These are phyloP conservation scores for Chirona hameri DNA, from an alignment of 2,888 invertebrate genomes.

Conservation along the genomic window DNA sequence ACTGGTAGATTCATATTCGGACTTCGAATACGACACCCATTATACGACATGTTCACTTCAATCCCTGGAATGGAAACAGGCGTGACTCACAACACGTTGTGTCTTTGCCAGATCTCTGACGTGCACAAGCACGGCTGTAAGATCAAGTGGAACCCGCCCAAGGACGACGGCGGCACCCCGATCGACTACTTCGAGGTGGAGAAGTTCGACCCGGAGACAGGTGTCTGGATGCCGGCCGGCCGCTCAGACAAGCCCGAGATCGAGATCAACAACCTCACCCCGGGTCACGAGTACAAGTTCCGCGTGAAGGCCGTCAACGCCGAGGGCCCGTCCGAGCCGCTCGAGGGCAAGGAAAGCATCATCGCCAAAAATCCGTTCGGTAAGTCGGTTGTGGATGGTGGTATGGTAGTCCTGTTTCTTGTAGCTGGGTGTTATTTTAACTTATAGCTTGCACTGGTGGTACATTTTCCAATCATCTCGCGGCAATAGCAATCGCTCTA, in stretches of 20 bases:
- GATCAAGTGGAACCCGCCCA: slow-evolving; percentile 91
- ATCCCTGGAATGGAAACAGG: too few relatives aligned
- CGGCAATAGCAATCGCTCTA: too few relatives aligned
- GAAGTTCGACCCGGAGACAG: slow-evolving; percentile 85
- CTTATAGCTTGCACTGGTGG: too few relatives aligned
- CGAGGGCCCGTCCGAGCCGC: slow-evolving; percentile 91
- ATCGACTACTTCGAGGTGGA: slow-evolving; percentile 96
- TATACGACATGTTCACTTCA: too few relatives aligned
- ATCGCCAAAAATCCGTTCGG: slow-evolving; percentile 96
- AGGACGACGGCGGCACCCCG: slow-evolving; percentile 90
- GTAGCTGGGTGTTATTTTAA: too few relatives aligned
- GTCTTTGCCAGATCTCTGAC: slow-evolving; percentile 59
- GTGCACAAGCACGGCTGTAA: slow-evolving; percentile 90
- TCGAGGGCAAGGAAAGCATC: slow-evolving; percentile 77
- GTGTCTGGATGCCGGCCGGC: slow-evolving; percentile 83
- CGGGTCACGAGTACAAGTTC: slow-evolving; percentile 92
- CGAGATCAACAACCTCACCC: slow-evolving; percentile 78
- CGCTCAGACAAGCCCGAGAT: slow-evolving; percentile 64
- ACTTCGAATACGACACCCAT: too few relatives aligned
- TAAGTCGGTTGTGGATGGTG: slow-evolving; percentile 44
- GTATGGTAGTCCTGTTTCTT: too few relatives aligned
- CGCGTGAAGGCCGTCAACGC: slow-evolving; percentile 91
- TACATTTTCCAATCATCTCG: too few relatives aligned
- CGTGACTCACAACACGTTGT: too few relatives aligned
- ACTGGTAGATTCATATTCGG: too few relatives aligned